A percentile compares a stretch with the other conserved stretches of the same genome.
Conservation (phyloP, 2,888 invertebrate species). For the Philaethria dido region DNA sequence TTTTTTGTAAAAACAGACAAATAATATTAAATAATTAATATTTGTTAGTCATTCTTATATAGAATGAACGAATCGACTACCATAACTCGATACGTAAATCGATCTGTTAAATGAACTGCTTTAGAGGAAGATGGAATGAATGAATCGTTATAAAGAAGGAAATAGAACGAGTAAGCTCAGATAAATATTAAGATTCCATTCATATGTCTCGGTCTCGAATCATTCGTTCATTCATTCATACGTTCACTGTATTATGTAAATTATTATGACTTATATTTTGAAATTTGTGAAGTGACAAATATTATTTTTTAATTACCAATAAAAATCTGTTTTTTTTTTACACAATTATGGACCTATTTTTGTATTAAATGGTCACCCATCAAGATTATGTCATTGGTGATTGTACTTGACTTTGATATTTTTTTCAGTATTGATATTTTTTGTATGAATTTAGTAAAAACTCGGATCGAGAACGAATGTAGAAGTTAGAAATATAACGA, state of each 20-base stretch:
- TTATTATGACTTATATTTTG: not conserved
- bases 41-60: not conserved
- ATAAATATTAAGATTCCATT: slow-evolving; percentile 15
- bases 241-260: not conserved
- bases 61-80: not conserved
- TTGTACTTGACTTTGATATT: not conserved
- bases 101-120: slow-evolving; percentile 9
- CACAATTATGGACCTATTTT: too few relatives aligned
- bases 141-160: slow-evolving; percentile 11
- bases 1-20: not conserved
- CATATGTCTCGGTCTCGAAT: slow-evolving; percentile 8
- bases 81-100: not conserved
- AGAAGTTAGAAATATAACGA: slow-evolving; percentile 20
- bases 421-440: not conserved
- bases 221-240: not conserved
- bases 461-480: slow-evolving; percentile 1
- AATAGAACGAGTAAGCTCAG: slow-evolving; percentile 16
- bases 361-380: too few relatives aligned
- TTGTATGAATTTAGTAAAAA: not conserved
- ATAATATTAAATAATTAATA: not conserved
- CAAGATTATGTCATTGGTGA: not conserved
- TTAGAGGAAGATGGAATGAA: not conserved
- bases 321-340: not conserved
- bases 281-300: not conserved
- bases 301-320: slow-evolving; percentile 3